Conservation (phyloP, 2,113 vertebrate species). For the Hemicordylus capensis region DNA sequence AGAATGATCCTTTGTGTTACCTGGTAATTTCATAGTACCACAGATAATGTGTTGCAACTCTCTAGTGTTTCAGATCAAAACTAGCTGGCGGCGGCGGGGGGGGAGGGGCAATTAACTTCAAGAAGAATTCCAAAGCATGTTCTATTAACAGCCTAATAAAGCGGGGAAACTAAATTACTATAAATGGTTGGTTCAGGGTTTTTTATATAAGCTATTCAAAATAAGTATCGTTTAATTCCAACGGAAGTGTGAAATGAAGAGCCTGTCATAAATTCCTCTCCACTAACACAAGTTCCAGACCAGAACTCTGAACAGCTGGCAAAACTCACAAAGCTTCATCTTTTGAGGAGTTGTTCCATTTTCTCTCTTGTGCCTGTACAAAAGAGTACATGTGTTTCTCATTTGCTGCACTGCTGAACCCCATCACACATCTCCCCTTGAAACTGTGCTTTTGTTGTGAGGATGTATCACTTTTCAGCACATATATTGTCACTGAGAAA, state of each 20-base stretch:
- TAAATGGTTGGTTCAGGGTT: slow-evolving; percentile 26
- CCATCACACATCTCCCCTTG: neutral
- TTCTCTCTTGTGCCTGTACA: neutral
- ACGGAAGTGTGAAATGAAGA: slow-evolving; percentile 21
- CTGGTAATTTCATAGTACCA: neutral
- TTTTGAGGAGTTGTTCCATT: neutral
- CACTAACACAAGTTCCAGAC: neutral
- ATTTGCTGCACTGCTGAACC: neutral
- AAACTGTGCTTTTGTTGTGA: neutral
- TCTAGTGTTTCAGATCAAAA: slow-evolving; percentile 39
- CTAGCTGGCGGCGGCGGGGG: neutral
- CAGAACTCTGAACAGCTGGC: neutral
- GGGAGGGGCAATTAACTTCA: slow-evolving; percentile 31
- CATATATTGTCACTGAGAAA: neutral
- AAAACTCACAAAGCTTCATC: neutral
- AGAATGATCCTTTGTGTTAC: neutral
- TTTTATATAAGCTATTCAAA: slow-evolving; percentile 29
- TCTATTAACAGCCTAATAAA: slow-evolving; percentile 39
- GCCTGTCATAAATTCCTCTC: neutral
- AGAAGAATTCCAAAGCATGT: slow-evolving; percentile 26
- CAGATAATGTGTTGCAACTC: neutral
- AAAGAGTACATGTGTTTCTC: neutral
- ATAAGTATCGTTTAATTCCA: slow-evolving; percentile 30
- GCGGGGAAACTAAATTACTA: slow-evolving; percentile 26
- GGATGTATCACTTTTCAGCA: neutral